phyloP scores from a whole-genome alignment of 1,140 invertebrate species.

The Anadara kagoshimensis region DNA sequence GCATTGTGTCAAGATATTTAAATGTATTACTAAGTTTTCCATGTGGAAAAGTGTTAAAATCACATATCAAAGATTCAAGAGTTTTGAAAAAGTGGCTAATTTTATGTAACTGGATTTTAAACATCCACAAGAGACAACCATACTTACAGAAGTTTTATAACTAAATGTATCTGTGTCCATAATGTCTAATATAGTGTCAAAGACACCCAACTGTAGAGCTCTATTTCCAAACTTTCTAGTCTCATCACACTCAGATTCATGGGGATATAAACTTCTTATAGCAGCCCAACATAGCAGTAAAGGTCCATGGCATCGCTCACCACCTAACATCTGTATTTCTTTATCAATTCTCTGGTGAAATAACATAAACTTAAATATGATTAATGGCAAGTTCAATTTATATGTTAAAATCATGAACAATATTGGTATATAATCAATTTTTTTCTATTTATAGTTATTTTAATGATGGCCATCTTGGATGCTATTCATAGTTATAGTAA shows the following conservation, averaged over 20 bases:
- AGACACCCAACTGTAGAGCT: slow-evolving; percentile 70
- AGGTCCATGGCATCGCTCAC: slow-evolving; percentile 64
- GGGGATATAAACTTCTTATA: slow-evolving; percentile 54
- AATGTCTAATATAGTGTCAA: slow-evolving; percentile 63
- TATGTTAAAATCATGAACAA: no score
- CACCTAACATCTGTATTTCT: slow-evolving; percentile 56
- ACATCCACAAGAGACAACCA: no score
- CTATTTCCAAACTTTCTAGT: slow-evolving; percentile 64
- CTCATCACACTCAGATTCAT: slow-evolving; percentile 31
- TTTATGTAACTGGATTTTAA: not conserved
- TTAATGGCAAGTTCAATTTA: no score
- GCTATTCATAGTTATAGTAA: no score
- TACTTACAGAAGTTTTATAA: slow-evolving; percentile 61
- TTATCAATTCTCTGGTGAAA: slow-evolving; percentile 61
- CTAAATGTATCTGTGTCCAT: slow-evolving; percentile 60
- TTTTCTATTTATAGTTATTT: no score
- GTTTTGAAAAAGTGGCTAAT: no score
- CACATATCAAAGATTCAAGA: no score
- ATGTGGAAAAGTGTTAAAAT: no score
- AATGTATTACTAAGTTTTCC: no score
- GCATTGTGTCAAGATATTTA: no score
- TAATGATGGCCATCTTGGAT: not conserved
- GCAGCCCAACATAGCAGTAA: slow-evolving; percentile 72
- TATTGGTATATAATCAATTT: no score
- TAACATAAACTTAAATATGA: no score